Evolutionary conservation across 1,140 invertebrate genomes (phyloP).

Genomic region (Saccostrea echinata): DNA sequence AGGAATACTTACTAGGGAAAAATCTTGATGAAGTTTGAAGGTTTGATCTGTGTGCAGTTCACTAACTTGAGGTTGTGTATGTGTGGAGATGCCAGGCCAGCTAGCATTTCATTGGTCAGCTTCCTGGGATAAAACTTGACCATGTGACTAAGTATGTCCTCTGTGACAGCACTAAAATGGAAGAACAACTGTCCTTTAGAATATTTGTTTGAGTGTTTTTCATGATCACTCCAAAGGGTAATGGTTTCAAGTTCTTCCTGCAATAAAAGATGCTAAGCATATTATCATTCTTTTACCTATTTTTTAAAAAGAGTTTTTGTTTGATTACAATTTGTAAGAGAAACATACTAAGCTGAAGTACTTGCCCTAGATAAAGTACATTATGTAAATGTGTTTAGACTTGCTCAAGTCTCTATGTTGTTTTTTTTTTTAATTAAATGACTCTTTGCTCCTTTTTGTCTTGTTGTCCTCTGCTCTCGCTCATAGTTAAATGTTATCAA

Average conservation of each 20-base stretch:
- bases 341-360: too few species aligned
- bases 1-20: background rate
- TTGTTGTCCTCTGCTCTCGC: too few species aligned
- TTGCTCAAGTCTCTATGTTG: too few species aligned
- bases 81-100: background rate
- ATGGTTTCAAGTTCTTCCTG: background rate
- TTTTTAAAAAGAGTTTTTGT: background rate
- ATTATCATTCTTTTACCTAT: background rate
- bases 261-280: background rate
- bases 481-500: too few species aligned
- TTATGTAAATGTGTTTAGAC: too few species aligned
- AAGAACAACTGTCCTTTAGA: background rate
- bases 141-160: background rate
- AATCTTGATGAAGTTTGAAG: background rate
- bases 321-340: too few species aligned
- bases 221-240: too few species aligned
- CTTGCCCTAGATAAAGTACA: too few species aligned
- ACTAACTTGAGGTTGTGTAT: background rate
- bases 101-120: constrained; percentile 26
- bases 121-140: constrained; percentile 14
- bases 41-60: background rate
- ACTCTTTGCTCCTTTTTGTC: too few species aligned
- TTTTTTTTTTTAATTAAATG: too few species aligned
- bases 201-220: background rate
- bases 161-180: background rate